These are phyloP conservation scores for Epizoanthus rinbou DNA, from an alignment of 92 coral and sea anemone genomes.

Conservation along the genomic window DNA sequence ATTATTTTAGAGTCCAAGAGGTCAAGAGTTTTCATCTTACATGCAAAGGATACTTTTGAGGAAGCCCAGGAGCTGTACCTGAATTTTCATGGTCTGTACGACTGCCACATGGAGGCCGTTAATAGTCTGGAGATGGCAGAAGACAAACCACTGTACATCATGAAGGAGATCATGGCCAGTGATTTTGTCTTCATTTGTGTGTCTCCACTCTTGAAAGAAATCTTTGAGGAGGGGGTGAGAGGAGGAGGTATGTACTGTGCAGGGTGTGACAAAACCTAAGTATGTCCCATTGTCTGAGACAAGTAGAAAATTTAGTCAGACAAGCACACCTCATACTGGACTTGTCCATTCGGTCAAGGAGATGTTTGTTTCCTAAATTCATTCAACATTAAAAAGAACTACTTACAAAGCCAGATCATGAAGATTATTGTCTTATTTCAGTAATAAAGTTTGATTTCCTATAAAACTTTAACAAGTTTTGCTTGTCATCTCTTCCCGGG, in stretches of 20 bases:
- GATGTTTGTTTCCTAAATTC: too few species aligned
- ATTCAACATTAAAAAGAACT: too few species aligned
- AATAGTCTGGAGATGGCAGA: conserved; percentile 61
- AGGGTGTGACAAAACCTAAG: too few species aligned
- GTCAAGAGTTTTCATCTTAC: conserved; percentile 23
- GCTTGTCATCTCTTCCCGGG: too few species aligned
- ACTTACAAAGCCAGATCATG: too few species aligned
- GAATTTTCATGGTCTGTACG: conserved; percentile 14
- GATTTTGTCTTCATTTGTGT: conserved; percentile 77
- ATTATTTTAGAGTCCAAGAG: conserved; percentile 24
- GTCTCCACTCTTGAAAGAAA: conserved; percentile 62
- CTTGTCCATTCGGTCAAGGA: too few species aligned
- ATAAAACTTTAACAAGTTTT: too few species aligned
- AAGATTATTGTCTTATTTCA: too few species aligned
- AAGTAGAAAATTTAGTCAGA: too few species aligned
- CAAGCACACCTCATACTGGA: too few species aligned
- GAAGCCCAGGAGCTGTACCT: conserved; percentile 19
- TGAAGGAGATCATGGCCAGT: conserved; percentile 57
- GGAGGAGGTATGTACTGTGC: conserved; percentile 32
- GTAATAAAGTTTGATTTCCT: too few species aligned
- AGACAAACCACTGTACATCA: conserved; percentile 61
- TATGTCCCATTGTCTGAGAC: too few species aligned
- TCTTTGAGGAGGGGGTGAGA: conserved; percentile 56
- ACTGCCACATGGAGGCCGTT: conserved; percentile 36
- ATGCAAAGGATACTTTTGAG: conserved; percentile 17